Evolutionary conservation across 2,797 vertebrate species (phyloP), one percentile per base, ranked within the genome.

Genomic region (Propithecus deckenii): DNA sequence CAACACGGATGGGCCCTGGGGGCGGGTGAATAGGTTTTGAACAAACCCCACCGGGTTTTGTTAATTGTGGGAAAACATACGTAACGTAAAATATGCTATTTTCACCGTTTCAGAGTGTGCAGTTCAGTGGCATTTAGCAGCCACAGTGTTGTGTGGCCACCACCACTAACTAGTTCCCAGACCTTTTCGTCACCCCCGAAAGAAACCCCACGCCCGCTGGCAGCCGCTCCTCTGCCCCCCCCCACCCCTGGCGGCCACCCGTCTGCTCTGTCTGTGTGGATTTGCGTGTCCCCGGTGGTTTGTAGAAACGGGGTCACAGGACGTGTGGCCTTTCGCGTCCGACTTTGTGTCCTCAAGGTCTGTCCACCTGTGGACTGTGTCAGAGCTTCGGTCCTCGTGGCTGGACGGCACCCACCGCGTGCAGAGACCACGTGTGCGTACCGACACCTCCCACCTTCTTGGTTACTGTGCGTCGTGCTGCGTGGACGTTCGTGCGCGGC

Each of bases 371-470:
- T n/a, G 12, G 48, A 38, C 0, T 1, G 22, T 12, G 5, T 85
- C 61, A 23, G 17, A 38, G 5, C 18, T 30, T 32, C 9, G 11
- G 41, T 6, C 48, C 43, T 32, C 14, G n/a, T 30, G 43, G 61
- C 67, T 8, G 67, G 35, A 23, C 17, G 8, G 0, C 4, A 1
- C 1, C 18, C 41, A 0, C 43, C 2, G 8, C 12, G 7, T 17
- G 10, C 25, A 22, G 0, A 25, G 55, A 7, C 65, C 3, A 0
- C 9, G 0, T 32, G 0, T 1, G 17, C 14, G 41, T 6, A 2
- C 17, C 65, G 0, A 32, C 18, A 0, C 7, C 46, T 32, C 32
- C 22, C 32, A 0, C 32, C 14, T 6, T 41, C 3, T 17, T n/a
- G 30, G 74, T 13, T 22, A 2, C 4, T 5, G 2, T 0, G 13